Base-by-base conservation (phyloP, 2,113 vertebrate species). In the Megaceryle torquata region DNA sequence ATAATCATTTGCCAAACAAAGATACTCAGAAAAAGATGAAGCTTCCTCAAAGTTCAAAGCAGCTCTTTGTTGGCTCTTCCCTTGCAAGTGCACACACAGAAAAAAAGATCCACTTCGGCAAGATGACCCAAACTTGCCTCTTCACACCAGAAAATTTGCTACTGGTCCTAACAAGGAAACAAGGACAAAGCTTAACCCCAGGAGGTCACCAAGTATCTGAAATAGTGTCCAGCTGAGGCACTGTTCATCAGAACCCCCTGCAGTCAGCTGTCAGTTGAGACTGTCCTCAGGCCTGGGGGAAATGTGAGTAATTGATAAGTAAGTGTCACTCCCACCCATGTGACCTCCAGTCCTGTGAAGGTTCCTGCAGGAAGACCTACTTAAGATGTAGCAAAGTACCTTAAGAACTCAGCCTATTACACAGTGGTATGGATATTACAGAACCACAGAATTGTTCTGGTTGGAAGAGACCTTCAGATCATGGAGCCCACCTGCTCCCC, bases 171-270 rank as follows among this genome's bases (percentile, higher is more conserved):
- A 10, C 8, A 31, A 46, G 28, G 54, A 31, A 33, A 59, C 31
- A 15, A 79, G 71, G 43, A 25, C 51, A 56, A 54, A 88, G 44
- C 65, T 78, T 41, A 57, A 77, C 60, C 51, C 13, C 37, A 22
- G 39, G 33, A 61, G 22, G 22, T 35, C 18, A 5, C 28, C 20
- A 35, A 35, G 51, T 9, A 44, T 15, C 71, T 59, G 51, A 15
- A 11, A 2, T 3, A 31, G 5, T 11, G 65, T 28, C 71, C 71
- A 64, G 57, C 60, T 79, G 79, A 48, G 71, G 35, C 43, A 9
- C 5, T 2, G 22, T 0, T 5, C 14, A 3, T 16, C 9, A n/a
- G 14, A 31, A 46, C 5, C 20, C 18, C 9, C 9, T 54, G 53
- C 68, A 53, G n/a, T 24, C 51, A 41, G 29, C 71, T 65, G 24